Conservation (phyloP, 2,888 invertebrate species). For the Mechanitis messenoides region DNA sequence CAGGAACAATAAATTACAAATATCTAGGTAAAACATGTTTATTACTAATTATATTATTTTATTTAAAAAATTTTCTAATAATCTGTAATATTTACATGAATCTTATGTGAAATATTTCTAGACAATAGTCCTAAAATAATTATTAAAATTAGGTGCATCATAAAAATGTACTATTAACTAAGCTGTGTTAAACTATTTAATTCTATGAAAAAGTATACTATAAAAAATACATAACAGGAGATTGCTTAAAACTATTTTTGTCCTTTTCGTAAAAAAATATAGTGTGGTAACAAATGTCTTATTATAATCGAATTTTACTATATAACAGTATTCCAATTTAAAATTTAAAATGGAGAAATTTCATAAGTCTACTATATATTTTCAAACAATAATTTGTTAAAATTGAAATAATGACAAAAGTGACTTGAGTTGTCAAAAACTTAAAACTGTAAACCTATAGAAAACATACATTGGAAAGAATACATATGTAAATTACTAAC, state of each 20-base stretch:
- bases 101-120: conserved; percentile 1
- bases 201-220: not conserved
- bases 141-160: not conserved
- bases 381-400: not conserved
- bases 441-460: no score
- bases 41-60: not conserved
- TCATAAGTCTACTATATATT: not conserved
- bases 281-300: conserved; percentile 4
- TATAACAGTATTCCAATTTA: not conserved
- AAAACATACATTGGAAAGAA: no score
- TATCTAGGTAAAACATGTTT: conserved; percentile 11
- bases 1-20: conserved; percentile 23
- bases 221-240: not conserved
- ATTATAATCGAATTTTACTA: not conserved
- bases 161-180: not conserved
- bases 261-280: conserved; percentile 3
- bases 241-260: conserved; percentile 6
- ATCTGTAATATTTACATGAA: no score
- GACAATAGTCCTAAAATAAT: not conserved
- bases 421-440: not conserved
- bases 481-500: no score
- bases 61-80: not conserved
- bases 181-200: not conserved
- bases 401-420: not conserved
- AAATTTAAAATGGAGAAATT: not conserved